phyloP scores from a whole-genome alignment of 2,888 invertebrate genomes.

The Micoletzkya japonica region DNA sequence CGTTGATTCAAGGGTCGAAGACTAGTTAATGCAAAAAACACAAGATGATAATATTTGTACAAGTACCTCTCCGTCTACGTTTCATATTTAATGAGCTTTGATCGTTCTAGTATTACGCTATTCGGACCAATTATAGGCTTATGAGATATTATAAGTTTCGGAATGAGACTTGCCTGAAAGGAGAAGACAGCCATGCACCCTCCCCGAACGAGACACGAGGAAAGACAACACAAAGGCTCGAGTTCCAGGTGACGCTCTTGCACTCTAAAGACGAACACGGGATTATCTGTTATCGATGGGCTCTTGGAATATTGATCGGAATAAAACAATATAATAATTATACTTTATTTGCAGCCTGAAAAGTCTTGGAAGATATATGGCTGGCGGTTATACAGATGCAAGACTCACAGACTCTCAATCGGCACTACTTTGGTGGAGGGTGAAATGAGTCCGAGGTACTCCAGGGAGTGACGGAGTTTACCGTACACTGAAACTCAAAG shows the following conservation, averaged over 20 bases:
- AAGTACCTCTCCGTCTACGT: too few relatives aligned
- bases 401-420: constrained; percentile 4
- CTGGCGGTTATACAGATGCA: background rate
- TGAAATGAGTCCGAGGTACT: constrained; percentile 12
- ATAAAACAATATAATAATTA: too few relatives aligned
- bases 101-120: too few relatives aligned
- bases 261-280: constrained; percentile 44
- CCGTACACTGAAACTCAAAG: background rate
- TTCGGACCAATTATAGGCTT: too few relatives aligned
- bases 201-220: constrained; percentile 59
- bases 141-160: too few relatives aligned
- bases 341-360: background rate
- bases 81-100: too few relatives aligned
- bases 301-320: too few relatives aligned
- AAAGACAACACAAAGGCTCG: constrained; percentile 60
- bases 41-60: too few relatives aligned
- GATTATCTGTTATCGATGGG: background rate
- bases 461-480: background rate
- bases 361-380: background rate
- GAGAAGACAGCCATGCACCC: constrained; percentile 58
- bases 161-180: constrained; percentile 40
- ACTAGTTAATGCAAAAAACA: too few relatives aligned
- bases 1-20: too few relatives aligned
- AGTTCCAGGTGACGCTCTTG: constrained; percentile 58
- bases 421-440: constrained; percentile 16